Evolutionary conservation across 2,888 invertebrate species (phyloP).

Genomic region (Drosophila parthenogenetica): DNA sequence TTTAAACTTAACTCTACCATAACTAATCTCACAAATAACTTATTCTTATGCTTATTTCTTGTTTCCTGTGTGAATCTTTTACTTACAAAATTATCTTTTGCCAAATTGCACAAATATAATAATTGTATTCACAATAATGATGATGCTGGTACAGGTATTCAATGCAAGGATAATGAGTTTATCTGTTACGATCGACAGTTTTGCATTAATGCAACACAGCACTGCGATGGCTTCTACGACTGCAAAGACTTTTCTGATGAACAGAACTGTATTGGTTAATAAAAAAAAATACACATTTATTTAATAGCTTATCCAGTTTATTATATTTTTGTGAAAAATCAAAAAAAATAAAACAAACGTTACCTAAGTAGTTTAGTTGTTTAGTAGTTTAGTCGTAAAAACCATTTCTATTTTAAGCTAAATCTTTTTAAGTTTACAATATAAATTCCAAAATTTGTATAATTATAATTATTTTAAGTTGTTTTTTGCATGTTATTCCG

Average conservation of each 20-base stretch:
- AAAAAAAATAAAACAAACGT: background rate
- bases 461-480: conserved; percentile 29
- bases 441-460: conserved; percentile 2
- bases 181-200: conserved; percentile 90
- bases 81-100: background rate
- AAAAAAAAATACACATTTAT: conserved; percentile 29
- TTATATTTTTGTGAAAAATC: conserved; percentile 8
- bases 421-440: background rate
- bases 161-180: conserved; percentile 89
- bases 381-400: conserved; percentile 8
- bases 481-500: conserved; percentile 37
- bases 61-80: conserved; percentile 30
- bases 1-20: conserved; percentile 4
- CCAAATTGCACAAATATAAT: conserved; percentile 37
- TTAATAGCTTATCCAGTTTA: conserved; percentile 3
- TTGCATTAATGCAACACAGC: conserved; percentile 91
- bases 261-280: conserved; percentile 91
- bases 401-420: too few relatives aligned
- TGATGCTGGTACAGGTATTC: conserved; percentile 75
- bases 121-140: conserved; percentile 3
- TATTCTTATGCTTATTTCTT: conserved; percentile 33
- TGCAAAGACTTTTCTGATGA: conserved; percentile 96
- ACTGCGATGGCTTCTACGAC: conserved; percentile 96
- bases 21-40: conserved; percentile 42
- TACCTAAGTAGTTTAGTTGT: conserved; percentile 11